Evolutionary conservation across 2,888 invertebrate genomes (phyloP).

Genomic region (Deilephila elpenor): DNA sequence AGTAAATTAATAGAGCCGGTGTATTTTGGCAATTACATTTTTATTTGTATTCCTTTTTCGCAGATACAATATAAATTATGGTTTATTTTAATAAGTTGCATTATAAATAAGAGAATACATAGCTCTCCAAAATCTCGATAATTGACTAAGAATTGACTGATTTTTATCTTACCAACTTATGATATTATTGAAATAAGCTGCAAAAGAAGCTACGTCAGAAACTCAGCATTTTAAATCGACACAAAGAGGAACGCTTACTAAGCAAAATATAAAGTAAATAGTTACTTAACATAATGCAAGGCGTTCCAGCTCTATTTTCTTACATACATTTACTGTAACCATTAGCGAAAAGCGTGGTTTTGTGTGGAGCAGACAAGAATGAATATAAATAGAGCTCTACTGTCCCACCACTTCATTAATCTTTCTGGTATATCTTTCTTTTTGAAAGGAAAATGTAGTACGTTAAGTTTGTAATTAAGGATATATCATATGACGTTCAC

Average conservation of each 20-base stretch:
- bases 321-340: constrained; percentile 23
- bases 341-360: constrained; percentile 24
- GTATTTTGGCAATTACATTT: too few relatives aligned
- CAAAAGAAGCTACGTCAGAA: neutral
- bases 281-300: constrained; percentile 23
- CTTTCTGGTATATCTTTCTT: constrained; percentile 10
- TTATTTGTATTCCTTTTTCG: too few relatives aligned
- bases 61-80: too few relatives aligned
- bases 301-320: constrained; percentile 21
- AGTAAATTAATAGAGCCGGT: too few relatives aligned
- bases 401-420: constrained; percentile 19
- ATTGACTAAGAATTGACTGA: too few relatives aligned
- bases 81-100: too few relatives aligned
- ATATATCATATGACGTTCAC: too few relatives aligned
- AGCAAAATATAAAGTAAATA: constrained; percentile 12
- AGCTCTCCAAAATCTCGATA: too few relatives aligned
- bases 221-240: constrained; percentile 5
- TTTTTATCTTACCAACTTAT: too few relatives aligned
- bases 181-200: neutral
- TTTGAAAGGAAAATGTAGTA: neutral
- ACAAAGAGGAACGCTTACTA: neutral
- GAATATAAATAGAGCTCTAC: constrained; percentile 20
- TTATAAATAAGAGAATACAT: too few relatives aligned
- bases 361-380: constrained; percentile 21
- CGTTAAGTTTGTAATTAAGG: neutral